Conservation (phyloP, 2,113 vertebrate genomes). For the Suncus etruscus region DNA sequence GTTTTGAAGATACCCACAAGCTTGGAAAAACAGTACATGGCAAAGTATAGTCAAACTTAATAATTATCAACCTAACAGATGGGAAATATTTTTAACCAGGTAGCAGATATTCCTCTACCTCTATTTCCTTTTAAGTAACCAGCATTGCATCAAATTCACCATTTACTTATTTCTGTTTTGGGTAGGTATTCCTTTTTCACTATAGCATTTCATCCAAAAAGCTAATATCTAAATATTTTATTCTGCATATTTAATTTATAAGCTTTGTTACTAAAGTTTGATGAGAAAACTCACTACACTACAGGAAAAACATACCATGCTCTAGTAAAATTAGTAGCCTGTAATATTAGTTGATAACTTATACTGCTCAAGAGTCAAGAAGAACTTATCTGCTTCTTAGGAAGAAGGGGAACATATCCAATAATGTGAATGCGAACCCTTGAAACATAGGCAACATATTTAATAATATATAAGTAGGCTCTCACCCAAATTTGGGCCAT, state of each 20-base stretch:
- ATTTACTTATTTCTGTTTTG: conserved; percentile 50
- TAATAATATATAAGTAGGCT: background rate
- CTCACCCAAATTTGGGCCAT: accelerated
- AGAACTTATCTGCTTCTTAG: background rate
- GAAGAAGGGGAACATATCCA: background rate
- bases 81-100: conserved; percentile 9
- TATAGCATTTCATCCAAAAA: conserved; percentile 74
- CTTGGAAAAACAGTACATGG: background rate
- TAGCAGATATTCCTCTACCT: background rate
- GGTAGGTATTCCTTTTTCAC: conserved; percentile 69
- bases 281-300: background rate
- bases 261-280: background rate
- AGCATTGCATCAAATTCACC: background rate
- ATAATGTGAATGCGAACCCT: background rate
- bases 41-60: background rate
- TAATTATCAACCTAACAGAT: conserved; percentile 11
- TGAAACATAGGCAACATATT: background rate
- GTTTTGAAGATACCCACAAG: background rate
- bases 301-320: background rate
- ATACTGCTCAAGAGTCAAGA: background rate
- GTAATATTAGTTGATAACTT: background rate
- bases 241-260: conserved; percentile 73
- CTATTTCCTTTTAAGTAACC: conserved; percentile 1
- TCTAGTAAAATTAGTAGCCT: background rate
- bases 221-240: conserved; percentile 76